Evolutionary conservation across 1,140 invertebrate species (phyloP).

Genomic region (Macrocentrus cingulum): DNA sequence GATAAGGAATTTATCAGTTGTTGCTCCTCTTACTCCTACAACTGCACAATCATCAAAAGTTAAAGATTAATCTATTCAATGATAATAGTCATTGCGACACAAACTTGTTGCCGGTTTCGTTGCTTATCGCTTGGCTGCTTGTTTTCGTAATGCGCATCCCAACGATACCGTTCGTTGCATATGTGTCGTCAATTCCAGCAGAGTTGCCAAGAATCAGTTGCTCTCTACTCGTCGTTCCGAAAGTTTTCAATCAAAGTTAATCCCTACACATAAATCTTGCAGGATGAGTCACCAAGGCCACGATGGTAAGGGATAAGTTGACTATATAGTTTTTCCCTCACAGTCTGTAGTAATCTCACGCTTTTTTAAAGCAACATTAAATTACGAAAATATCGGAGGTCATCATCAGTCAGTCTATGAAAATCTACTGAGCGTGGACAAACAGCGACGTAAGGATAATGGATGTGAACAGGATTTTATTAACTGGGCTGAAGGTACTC

Average conservation of each 20-base stretch:
- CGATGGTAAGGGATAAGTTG: too few species aligned
- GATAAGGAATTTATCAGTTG: too few species aligned
- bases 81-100: neutral
- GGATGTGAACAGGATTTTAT: constrained; percentile 62
- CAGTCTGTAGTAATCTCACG: too few species aligned
- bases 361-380: neutral
- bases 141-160: neutral
- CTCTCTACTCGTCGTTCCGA: neutral
- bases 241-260: neutral
- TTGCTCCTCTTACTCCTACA: too few species aligned
- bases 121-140: neutral
- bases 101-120: neutral
- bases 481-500: constrained; percentile 62
- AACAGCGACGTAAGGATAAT: constrained; percentile 51
- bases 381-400: constrained; percentile 28
- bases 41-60: too few species aligned
- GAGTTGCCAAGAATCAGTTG: constrained; percentile 16
- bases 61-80: too few species aligned
- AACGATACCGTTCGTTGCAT: neutral
- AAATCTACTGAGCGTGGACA: constrained; percentile 26
- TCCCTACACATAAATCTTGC: neutral
- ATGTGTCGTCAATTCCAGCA: constrained; percentile 23
- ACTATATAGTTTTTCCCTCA: too few species aligned
- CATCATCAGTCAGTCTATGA: constrained; percentile 18
- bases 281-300: neutral